Percentiles rank a stretch among this genome's conserved stretches.
These are phyloP conservation scores for Dendrolimus pini DNA, from an alignment of 2,888 invertebrate genomes.

Conservation along the genomic window DNA sequence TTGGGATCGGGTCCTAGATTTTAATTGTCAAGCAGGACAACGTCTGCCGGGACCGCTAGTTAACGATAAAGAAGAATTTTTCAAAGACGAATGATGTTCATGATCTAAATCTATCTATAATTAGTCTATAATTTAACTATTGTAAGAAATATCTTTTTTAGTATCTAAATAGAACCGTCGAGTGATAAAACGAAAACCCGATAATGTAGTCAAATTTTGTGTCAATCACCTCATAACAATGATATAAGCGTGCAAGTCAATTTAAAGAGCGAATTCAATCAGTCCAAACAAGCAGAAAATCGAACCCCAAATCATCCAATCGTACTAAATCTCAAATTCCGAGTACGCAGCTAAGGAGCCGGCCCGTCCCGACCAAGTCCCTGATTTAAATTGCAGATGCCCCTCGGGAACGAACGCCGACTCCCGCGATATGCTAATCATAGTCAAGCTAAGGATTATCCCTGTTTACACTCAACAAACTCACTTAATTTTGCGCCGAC, in stretches of 20 bases:
- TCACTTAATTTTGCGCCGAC: slow-evolving; percentile 72
- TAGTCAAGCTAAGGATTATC: slow-evolving; percentile 75
- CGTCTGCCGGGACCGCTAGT: too few species aligned
- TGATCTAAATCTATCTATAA: too few species aligned
- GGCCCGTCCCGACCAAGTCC: slow-evolving; percentile 66
- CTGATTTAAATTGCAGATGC: slow-evolving; percentile 76
- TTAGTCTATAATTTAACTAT: too few species aligned
- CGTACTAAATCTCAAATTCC: slow-evolving; percentile 72
- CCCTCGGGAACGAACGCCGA: slow-evolving; percentile 65
- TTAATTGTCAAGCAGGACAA: too few species aligned
- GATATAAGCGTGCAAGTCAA: slow-evolving; percentile 43
- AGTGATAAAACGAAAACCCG: not conserved
- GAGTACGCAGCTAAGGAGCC: slow-evolving; percentile 67
- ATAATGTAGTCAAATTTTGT: slow-evolving; percentile 7
- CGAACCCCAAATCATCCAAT: slow-evolving; percentile 73
- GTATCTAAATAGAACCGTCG: too few species aligned
- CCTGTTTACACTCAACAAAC: slow-evolving; percentile 77
- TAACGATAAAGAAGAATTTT: too few species aligned
- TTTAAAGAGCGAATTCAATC: slow-evolving; percentile 64
- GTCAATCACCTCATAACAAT: not conserved
- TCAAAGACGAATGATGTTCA: too few species aligned
- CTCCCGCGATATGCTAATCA: slow-evolving; percentile 76
- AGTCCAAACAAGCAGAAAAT: slow-evolving; percentile 71
- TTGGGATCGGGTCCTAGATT: too few species aligned
- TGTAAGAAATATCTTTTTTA: too few species aligned